Conservation (phyloP, 2,113 vertebrate genomes). For the Trochalopteron elliotii region DNA sequence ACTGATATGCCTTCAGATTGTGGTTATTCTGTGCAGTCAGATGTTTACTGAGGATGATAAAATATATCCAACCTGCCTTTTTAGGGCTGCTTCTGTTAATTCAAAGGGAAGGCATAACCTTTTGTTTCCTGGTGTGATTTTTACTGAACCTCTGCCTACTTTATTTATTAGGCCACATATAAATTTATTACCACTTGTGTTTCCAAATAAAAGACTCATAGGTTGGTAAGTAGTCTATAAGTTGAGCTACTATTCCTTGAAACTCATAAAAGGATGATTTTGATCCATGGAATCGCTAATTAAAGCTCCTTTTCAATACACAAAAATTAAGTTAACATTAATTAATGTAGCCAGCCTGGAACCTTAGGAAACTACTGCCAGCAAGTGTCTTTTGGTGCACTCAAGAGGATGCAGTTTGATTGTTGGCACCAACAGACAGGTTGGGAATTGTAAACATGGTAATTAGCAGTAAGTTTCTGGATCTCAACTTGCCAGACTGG, state of each 20-base stretch:
- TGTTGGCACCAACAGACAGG: slow-evolving; percentile 74
- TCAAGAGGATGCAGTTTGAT: slow-evolving; percentile 73
- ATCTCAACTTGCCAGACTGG: slow-evolving; percentile 76
- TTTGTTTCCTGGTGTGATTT: slow-evolving; percentile 4
- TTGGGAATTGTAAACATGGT: slow-evolving; percentile 79
- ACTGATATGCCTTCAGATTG: not conserved
- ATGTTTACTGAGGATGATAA: not conserved
- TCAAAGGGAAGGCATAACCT: not conserved
- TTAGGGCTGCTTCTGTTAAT: not conserved
- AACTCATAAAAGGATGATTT: slow-evolving; percentile 49
- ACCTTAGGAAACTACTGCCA: slow-evolving; percentile 72
- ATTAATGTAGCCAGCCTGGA: slow-evolving; percentile 78
- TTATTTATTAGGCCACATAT: slow-evolving; percentile 1
- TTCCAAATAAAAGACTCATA: slow-evolving; percentile 7
- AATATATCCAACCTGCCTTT: not conserved
- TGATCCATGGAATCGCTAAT: slow-evolving; percentile 62
- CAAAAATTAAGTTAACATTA: slow-evolving; percentile 75
- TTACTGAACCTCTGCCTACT: slow-evolving; percentile 14
- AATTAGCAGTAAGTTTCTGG: slow-evolving; percentile 81
- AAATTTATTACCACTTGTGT: not conserved
- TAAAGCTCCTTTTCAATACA: slow-evolving; percentile 56
- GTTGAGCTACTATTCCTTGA: slow-evolving; percentile 6
- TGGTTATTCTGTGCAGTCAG: not conserved
- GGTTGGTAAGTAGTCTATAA: not conserved
- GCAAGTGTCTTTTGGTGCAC: slow-evolving; percentile 73